Evolutionary conservation across 1,140 invertebrate species (phyloP), one percentile per base, ranked within the genome.

Genomic region (Micrasema longulum): DNA sequence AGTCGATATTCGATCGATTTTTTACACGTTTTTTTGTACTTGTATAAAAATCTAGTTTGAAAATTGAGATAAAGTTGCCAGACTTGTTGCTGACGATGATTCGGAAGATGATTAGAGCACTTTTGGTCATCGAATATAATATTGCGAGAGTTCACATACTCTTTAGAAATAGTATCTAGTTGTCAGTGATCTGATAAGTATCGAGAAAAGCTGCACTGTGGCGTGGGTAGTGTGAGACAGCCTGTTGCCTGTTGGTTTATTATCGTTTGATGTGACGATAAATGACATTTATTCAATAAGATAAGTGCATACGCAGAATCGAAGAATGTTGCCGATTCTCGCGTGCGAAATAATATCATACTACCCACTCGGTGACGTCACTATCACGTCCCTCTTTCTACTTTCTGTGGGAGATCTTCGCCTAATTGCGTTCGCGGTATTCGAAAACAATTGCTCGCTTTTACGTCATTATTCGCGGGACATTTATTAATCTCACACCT

Each of bases 361-460:
- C 31, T 31, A 38, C 55, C 55, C 55, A 60, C 55, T 16, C 31
- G 31, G 11, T 60, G 55, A 60, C 55, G 55, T 38, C 55, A 41
- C 14, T 22, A 1, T 22, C 26, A 4, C 18, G 48, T 20, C 48
- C 48, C 48, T 45, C 47, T 18, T 50, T 16, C 12, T 26, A 57
- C 31, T 36, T 38, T 60, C 55, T 18, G 55, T 60, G 55, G 55
- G 55, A 60, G 55, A 60, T 35, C n/a, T 36, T 38, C 23, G 53
- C 26, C 53, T 9, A 38, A 38, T 38, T 36, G 14, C 48, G 18
- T 52, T 22, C 48, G 3, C n/a, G 16, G 16, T 55, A 55, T 41
- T 38, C 10, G 31, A 16, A 52, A 60, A 38, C 55, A 38, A 60
- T 60, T 35, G 55, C 48, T 22, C 55, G 55, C 55, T 14, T 52